Evolutionary conservation across 2,797 vertebrate genomes (phyloP).

Genomic region (Acestrorhynchus altus): DNA sequence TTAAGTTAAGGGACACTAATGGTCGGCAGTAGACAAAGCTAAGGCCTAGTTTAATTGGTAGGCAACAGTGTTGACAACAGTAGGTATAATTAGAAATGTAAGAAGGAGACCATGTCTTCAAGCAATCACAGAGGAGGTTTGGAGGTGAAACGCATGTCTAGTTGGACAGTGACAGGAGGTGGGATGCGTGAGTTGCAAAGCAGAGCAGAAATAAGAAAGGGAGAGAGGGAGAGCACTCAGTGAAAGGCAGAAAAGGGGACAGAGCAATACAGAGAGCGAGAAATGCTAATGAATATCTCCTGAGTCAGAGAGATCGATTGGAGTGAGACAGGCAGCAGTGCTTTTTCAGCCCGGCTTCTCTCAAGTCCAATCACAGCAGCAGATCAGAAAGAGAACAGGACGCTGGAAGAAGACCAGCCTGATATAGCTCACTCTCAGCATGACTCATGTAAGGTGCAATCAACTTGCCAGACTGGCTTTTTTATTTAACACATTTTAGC

Average conservation of each 20-base stretch:
- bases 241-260: constrained; percentile 1
- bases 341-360: constrained; percentile 30
- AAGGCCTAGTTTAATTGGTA: constrained; percentile 7
- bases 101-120: neutral
- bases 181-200: constrained; percentile 7
- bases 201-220: neutral
- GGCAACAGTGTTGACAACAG: neutral
- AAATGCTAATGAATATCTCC: constrained; percentile 55
- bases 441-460: constrained; percentile 8
- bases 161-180: neutral
- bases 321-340: constrained; percentile 42
- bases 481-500: constrained; percentile 13
- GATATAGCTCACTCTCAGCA: constrained; percentile 13
- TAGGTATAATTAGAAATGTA: constrained; percentile 8
- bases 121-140: constrained; percentile 13
- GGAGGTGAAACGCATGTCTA: constrained; percentile 27
- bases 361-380: constrained; percentile 21
- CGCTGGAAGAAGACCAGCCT: neutral
- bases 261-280: constrained; percentile 19
- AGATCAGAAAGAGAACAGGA: constrained; percentile 22
- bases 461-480: neutral
- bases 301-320: constrained; percentile 51
- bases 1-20: constrained; percentile 1
- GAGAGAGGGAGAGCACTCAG: neutral
- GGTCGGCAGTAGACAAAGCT: neutral